These are phyloP conservation scores for Sander lucioperca DNA, from an alignment of 2,113 vertebrate genomes.

Conservation along the genomic window DNA sequence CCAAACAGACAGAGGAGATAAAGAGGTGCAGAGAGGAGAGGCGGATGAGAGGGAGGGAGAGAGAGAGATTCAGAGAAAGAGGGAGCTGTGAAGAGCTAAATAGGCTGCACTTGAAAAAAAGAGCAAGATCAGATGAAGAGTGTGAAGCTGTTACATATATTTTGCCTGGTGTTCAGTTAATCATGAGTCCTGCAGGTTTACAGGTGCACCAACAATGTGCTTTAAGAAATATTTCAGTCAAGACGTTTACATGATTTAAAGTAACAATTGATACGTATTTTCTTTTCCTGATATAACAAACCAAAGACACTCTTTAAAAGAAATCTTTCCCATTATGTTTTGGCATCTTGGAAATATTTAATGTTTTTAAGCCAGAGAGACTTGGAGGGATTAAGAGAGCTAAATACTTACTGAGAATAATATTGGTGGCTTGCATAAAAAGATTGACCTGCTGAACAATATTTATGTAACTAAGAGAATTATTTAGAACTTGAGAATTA, in stretches of 20 bases:
- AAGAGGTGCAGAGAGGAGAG: conserved; percentile 52
- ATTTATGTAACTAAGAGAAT: background rate
- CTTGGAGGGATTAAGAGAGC: background rate
- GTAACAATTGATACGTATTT: background rate
- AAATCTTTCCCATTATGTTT: background rate
- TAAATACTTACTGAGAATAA: background rate
- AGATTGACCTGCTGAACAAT: background rate
- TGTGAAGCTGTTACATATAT: background rate
- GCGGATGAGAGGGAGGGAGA: conserved; percentile 15
- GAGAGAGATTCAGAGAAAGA: conserved; percentile 3
- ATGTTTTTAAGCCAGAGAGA: background rate
- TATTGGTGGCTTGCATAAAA: background rate
- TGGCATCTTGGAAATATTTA: background rate
- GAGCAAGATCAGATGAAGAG: conserved; percentile 35
- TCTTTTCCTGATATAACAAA: background rate
- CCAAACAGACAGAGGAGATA: conserved; percentile 58
- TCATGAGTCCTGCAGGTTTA: conserved; percentile 11
- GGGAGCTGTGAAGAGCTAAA: conserved; percentile 38
- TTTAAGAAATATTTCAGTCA: conserved; percentile 3
- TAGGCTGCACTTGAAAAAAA: conserved; percentile 29
- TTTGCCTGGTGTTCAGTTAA: background rate
- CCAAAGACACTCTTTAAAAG: background rate
- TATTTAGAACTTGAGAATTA: background rate
- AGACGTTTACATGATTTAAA: background rate
- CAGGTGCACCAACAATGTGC: conserved; percentile 8